Base-by-base conservation (phyloP, 2,888 invertebrate genomes). In the Operophtera brumata region DNA sequence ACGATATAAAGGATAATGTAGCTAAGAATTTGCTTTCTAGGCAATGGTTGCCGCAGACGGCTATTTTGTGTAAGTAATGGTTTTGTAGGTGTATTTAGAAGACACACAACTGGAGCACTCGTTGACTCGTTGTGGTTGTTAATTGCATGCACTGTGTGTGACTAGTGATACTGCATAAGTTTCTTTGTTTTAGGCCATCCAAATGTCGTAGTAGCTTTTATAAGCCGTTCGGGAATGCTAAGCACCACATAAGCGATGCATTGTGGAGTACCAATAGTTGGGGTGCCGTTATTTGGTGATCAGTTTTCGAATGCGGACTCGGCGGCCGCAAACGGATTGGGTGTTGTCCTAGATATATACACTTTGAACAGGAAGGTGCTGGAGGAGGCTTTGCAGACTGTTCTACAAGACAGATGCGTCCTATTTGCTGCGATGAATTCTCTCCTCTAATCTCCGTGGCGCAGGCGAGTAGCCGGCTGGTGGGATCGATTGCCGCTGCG, bases 11-110 rank as follows among this genome's bases (percentile, higher is more conserved):
- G 71, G 84, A 90, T 0, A 86, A 86, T 43, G 84, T 92, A 65
- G 92, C 94, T 0, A 74, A 84, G 8, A 95, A 95, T 71, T 90
- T 95, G 40, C 87, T 92, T 73, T 77, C 93, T 9, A 87, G 86
- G 62, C 92, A 92, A 58, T 95, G 95, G 95, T 77, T 94, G 77
- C 94, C 95, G 0, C 95, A 95, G 68, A 91, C 92, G 51, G 94
- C 94, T 65, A 91, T 95, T 57, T 82, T 95, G 41, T 93, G 95
- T 92, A 73, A 90, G 91, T 90, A 13, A 7, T 26, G 8, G 6
- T 26, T 1, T 6, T 26, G 26, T 2, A n/a, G n/a, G n/a, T n/a
- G n/a, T n/a, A n/a, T n/a, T n/a, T n/a, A n/a, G n/a, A n/a, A n/a
- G n/a, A n/a, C n/a, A n/a, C n/a, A n/a, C n/a, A n/a, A n/a, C n/a